Percentiles rank a stretch among this genome's conserved stretches.
Evolutionary conservation across 1,140 invertebrate species (phyloP).

Genomic region (Drosophila sp.): DNA sequence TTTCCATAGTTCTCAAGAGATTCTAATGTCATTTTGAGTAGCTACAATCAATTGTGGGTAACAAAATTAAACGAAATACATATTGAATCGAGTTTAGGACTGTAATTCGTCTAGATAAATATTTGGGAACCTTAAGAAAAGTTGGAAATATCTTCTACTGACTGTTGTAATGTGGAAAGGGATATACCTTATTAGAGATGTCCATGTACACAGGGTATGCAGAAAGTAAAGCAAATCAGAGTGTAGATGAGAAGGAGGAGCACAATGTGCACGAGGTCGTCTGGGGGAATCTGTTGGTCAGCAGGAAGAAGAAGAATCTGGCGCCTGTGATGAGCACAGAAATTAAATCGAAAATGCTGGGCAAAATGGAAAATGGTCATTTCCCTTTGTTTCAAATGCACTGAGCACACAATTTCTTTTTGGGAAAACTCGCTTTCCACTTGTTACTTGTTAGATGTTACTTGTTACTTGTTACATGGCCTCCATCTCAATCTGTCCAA

Average conservation of each 20-base stretch:
- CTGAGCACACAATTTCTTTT: constrained; percentile 20
- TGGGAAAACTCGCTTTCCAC: background rate
- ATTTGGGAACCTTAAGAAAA: too few species aligned
- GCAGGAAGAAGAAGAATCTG: constrained; percentile 43
- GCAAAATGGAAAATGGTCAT: constrained; percentile 76
- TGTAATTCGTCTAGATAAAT: too few species aligned
- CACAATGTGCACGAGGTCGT: constrained; percentile 21
- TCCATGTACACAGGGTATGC: background rate
- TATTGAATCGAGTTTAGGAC: too few species aligned
- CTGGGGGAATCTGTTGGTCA: constrained; percentile 61
- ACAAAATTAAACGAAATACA: too few species aligned
- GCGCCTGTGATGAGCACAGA: constrained; percentile 69
- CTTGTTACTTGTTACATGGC: constrained; percentile 61
- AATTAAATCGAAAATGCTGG: constrained; percentile 80
- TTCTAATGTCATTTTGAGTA: too few species aligned
- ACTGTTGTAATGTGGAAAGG: background rate
- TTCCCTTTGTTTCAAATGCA: constrained; percentile 62
- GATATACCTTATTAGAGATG: background rate
- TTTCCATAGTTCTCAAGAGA: background rate
- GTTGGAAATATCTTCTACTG: too few species aligned
- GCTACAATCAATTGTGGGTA: too few species aligned
- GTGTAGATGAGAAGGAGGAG: constrained; percentile 30
- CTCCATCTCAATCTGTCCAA: background rate
- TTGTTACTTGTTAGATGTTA: constrained; percentile 55
- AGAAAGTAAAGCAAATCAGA: constrained; percentile 12